Evolutionary conservation across 2,113 vertebrate species (phyloP).

Genomic region (Electrona antarctica): DNA sequence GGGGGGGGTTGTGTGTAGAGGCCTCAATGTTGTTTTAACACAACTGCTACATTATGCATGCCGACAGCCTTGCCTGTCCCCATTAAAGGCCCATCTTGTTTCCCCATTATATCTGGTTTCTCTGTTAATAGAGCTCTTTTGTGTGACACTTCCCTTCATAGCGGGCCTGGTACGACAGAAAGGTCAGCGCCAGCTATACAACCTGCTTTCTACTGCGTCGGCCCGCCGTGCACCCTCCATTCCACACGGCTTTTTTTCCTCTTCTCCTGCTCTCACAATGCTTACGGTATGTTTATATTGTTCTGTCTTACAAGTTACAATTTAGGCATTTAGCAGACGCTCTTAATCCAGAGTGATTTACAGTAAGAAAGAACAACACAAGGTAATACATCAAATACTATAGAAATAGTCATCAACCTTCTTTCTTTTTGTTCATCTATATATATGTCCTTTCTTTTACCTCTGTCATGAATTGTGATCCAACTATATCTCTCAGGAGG

Average conservation of each 20-base stretch:
- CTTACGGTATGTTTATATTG: not conserved
- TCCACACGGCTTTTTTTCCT: conserved; percentile 8
- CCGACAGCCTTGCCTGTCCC: conserved; percentile 71
- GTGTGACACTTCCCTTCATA: conserved; percentile 71
- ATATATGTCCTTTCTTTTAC: no score
- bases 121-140: conserved; percentile 76
- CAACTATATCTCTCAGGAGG: not conserved
- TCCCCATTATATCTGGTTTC: conserved; percentile 75
- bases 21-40: conserved; percentile 75
- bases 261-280: no score
- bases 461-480: not conserved
- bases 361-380: no score
- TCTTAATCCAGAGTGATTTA: no score
- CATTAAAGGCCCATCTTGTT: conserved; percentile 77
- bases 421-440: not conserved
- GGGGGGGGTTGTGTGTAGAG: conserved; percentile 36
- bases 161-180: conserved; percentile 68
- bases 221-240: conserved; percentile 26
- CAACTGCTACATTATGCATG: conserved; percentile 78
- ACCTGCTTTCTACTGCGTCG: conserved; percentile 46
- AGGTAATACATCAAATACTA: no score
- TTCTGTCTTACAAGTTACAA: not conserved
- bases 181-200: conserved; percentile 64
- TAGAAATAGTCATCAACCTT: no score
- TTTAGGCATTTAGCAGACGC: no score